Conservation (phyloP, 2,888 invertebrate genomes). For the Serripes groenlandicus region DNA sequence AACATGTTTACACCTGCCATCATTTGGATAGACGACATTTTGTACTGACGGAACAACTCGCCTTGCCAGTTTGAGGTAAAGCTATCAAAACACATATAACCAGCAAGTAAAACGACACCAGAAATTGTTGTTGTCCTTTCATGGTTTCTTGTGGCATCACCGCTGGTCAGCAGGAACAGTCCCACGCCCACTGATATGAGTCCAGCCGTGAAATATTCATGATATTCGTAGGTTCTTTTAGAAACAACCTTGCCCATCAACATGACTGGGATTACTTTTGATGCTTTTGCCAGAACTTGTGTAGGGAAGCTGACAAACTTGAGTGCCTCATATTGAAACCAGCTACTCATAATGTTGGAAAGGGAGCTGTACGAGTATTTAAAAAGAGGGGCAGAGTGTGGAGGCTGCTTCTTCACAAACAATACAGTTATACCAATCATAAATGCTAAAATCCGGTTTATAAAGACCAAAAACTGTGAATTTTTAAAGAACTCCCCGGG, state of each 20-base stretch:
- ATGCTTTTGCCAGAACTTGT: constrained; percentile 96
- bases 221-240: constrained; percentile 93
- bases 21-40: constrained; percentile 95
- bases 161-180: constrained; percentile 91
- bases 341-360: constrained; percentile 98
- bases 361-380: constrained; percentile 98
- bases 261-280: constrained; percentile 95
- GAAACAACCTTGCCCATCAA: constrained; percentile 98
- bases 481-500: constrained; percentile 92
- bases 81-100: constrained; percentile 98
- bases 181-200: constrained; percentile 97
- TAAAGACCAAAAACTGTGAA: constrained; percentile 98
- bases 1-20: constrained; percentile 98
- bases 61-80: constrained; percentile 99
- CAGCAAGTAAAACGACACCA: constrained; percentile 94
- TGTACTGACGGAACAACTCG: constrained; percentile 93
- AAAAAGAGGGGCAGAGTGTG: constrained; percentile 94
- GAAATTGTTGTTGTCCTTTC: constrained; percentile 92
- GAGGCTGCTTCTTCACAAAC: constrained; percentile 77
- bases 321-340: constrained; percentile 99
- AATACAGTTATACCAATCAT: constrained; percentile 79
- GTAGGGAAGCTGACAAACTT: constrained; percentile 99
- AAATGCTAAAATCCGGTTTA: constrained; percentile 95
- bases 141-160: constrained; percentile 89
- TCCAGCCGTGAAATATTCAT: constrained; percentile 96